Base-by-base conservation (phyloP, 2,888 invertebrate species). In the Buathra laborator region DNA sequence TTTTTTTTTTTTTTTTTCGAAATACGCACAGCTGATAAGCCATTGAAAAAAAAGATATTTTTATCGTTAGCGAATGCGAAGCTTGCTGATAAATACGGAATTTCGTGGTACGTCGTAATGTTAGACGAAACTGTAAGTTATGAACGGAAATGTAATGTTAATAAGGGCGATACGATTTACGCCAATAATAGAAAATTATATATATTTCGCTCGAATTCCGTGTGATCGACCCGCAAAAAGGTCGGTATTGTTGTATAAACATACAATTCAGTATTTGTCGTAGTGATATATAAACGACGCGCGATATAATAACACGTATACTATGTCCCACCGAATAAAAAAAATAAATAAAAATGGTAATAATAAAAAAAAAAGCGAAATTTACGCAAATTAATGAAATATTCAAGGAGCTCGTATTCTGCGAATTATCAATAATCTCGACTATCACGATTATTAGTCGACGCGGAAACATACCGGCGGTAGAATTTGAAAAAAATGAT, bases 351-450 rank as follows among this genome's bases (percentile, higher is more conserved):
- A 59, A 43, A 66, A 44, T 46, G 19, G 53, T 43, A 48, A 19
- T 51, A 78, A 82, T 53, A 77, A 68, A 74, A 62, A 77, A 62
- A 74, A 62, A 79, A 32, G 72, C 62, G 79, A 48, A 66, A 64
- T 70, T 46, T 62, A 67, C 44, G 68, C 53, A 81, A 81, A 79
- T 81, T 75, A 56, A 48, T 68, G 82, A 87, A 86, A 81, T 51
- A 64, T 76, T 24, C 46, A 70, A 84, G 46, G 51, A 51, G n/a
- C 44, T 72, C 46, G 76, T 29, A 71, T 37, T 76, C 56, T 66
- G 43, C 70, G 46, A 62, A 67, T 81, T 74, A 16, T 81, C 56
- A 32, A 59, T 37, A 66, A 29, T 62, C 44, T 37, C 29, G 37
- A 48, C n/a, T 53, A 51, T 14, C 59, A 44, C 48, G 12, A 53